phyloP scores from a whole-genome alignment of 2,888 invertebrate species.

The Trissolcus brochymenae region DNA sequence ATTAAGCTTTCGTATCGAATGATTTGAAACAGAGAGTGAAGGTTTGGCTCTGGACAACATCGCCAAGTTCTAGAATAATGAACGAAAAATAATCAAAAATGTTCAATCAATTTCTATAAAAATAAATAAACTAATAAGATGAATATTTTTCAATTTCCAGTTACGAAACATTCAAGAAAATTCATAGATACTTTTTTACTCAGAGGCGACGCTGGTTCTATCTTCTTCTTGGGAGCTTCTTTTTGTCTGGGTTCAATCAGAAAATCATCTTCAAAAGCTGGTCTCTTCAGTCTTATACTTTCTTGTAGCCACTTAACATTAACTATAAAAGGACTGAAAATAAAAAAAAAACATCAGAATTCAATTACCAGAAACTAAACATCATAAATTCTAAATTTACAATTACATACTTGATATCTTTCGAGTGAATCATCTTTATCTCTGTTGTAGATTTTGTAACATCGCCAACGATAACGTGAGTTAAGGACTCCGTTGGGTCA shows the following conservation, averaged over 20 bases:
- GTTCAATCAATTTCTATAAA: too few relatives aligned
- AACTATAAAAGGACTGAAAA: constrained; percentile 80
- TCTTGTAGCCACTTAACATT: constrained; percentile 85
- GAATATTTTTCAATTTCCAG: too few relatives aligned
- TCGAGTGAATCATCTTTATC: constrained; percentile 72
- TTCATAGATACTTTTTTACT: constrained; percentile 78
- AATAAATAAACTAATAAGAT: too few relatives aligned
- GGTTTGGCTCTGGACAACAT: constrained; percentile 75
- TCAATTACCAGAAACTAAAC: not conserved
- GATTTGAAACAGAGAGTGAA: not conserved
- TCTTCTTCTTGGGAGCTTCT: constrained; percentile 62
- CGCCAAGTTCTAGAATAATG: constrained; percentile 77
- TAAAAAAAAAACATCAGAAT: not conserved
- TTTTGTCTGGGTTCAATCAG: constrained; percentile 62
- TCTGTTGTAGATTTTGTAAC: constrained; percentile 76
- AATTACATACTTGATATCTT: constrained; percentile 65
- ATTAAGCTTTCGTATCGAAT: constrained; percentile 21
- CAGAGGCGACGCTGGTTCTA: constrained; percentile 79
- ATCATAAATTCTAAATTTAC: not conserved
- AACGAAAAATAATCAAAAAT: not conserved
- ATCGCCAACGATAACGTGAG: constrained; percentile 88
- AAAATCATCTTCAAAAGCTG: constrained; percentile 79
- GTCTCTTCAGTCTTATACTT: constrained; percentile 81
- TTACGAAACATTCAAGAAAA: constrained; percentile 10
- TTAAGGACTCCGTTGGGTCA: constrained; percentile 84